Base-by-base conservation (phyloP, 2,113 vertebrate species). In the Antigone vipio region DNA sequence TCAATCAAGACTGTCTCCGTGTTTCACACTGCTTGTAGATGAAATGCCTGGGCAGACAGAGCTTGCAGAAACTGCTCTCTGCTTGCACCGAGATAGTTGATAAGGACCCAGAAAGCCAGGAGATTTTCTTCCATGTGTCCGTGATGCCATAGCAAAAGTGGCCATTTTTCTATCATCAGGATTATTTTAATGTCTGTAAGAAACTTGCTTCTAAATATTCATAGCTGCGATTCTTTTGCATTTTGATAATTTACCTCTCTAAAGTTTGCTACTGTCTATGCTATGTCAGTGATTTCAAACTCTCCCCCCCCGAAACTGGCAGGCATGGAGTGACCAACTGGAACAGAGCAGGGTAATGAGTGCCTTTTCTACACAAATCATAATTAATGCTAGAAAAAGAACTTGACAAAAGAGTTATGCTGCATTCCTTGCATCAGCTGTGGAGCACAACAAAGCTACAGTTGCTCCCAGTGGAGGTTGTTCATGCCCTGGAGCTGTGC, bases 321-420 rank as follows among this genome's bases (percentile, higher is more conserved):
- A 73, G 64, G 22, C 27, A 5, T 11, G 30, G 38, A 38, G 40
- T 24, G 53, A 16, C 58, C 73, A 62, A 13, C 60, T 75, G 60
- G 35, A 56, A 35, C 14, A 59, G 34, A 68, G 78, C 49, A 79
- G 58, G 40, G 50, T 62, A 21, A 16, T 19, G 49, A 15, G 35
- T 72, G 52, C 35, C 35, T 69, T 85, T 88, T 23, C 79, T 69
- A 56, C 40, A 47, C 17, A 58, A 66, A 64, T 62, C 11, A 1
- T 29, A 76, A 10, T 52, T 68, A 63, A 52, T 15, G 32, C 52
- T 44, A 12, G 85, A 45, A 53, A 62, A 80, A 47, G 1, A n/a
- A 19, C 50, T 30, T 11, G 5, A 23, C 38, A 32, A 47, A 53
- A 34, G 29, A 59, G 20, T 30, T 29, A 27, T 0, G 0, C 59